Percentiles rank a stretch among this genome's conserved stretches.
phyloP scores from a whole-genome alignment of 1,140 invertebrate genomes.

The Maniola jurtina region DNA sequence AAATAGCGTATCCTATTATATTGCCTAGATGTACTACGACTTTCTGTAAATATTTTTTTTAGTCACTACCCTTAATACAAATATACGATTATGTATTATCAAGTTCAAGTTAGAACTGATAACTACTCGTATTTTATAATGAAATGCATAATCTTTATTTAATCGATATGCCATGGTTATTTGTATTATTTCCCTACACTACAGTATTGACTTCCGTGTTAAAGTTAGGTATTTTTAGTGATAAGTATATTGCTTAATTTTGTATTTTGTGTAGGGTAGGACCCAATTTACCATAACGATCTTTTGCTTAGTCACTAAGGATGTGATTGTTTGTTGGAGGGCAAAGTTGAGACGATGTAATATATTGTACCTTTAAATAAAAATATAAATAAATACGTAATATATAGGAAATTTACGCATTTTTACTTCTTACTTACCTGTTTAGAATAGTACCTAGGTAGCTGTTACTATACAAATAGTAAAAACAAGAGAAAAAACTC shows the following conservation, averaged over 20 bases:
- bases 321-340: slow-evolving; percentile 60
- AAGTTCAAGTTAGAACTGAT: slow-evolving; percentile 30
- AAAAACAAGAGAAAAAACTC: too few species aligned
- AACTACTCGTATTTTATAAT: slow-evolving; percentile 45
- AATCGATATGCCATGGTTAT: slow-evolving; percentile 60
- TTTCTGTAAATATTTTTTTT: slow-evolving; percentile 65
- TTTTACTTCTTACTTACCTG: slow-evolving; percentile 39
- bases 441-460: neutral
- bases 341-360: slow-evolving; percentile 72
- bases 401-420: slow-evolving; percentile 61
- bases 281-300: slow-evolving; percentile 66
- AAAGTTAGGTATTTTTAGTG: slow-evolving; percentile 60
- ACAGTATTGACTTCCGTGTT: slow-evolving; percentile 76
- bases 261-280: slow-evolving; percentile 69
- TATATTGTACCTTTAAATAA: slow-evolving; percentile 79
- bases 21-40: slow-evolving; percentile 15
- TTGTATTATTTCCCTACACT: slow-evolving; percentile 66
- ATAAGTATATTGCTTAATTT: slow-evolving; percentile 71
- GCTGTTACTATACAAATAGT: too few species aligned
- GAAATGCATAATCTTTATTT: slow-evolving; percentile 70
- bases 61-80: slow-evolving; percentile 41
- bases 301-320: slow-evolving; percentile 70
- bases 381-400: slow-evolving; percentile 79
- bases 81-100: slow-evolving; percentile 26
- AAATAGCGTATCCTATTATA: slow-evolving; percentile 13